Conservation (phyloP, 2,113 vertebrate genomes). For the Takifugu flavidus region DNA sequence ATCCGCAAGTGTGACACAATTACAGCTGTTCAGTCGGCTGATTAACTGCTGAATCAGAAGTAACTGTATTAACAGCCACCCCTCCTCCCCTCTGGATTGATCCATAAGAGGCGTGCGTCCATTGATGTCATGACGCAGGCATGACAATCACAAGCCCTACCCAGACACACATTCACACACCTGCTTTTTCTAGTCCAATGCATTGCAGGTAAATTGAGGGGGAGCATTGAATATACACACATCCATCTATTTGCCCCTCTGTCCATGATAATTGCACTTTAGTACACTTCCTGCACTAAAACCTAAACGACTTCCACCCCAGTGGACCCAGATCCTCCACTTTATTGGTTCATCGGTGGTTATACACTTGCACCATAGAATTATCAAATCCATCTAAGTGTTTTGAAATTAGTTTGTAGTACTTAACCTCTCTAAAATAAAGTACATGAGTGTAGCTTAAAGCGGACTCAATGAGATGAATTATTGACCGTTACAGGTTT, state of each 20-base stretch:
- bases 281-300: slow-evolving; percentile 62
- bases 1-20: no score
- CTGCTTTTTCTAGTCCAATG: slow-evolving; percentile 68
- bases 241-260: slow-evolving; percentile 62
- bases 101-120: no score
- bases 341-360: slow-evolving; percentile 26
- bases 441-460: no score
- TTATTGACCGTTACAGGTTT: no score
- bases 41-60: no score
- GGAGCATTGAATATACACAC: slow-evolving; percentile 69
- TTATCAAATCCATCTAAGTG: no score
- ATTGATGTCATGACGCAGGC: not conserved
- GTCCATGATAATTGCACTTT: slow-evolving; percentile 54
- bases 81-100: no score
- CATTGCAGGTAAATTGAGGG: slow-evolving; percentile 65
- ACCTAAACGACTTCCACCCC: slow-evolving; percentile 15
- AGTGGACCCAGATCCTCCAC: slow-evolving; percentile 14
- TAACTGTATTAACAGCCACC: no score
- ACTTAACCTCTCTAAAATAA: no score
- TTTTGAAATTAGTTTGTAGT: no score
- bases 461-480: no score
- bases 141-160: slow-evolving; percentile 7
- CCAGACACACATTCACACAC: slow-evolving; percentile 17
- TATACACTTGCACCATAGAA: not conserved
- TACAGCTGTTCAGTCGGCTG: no score